phyloP scores from a whole-genome alignment of 1,140 invertebrate genomes.

The Nephila pilipes region DNA sequence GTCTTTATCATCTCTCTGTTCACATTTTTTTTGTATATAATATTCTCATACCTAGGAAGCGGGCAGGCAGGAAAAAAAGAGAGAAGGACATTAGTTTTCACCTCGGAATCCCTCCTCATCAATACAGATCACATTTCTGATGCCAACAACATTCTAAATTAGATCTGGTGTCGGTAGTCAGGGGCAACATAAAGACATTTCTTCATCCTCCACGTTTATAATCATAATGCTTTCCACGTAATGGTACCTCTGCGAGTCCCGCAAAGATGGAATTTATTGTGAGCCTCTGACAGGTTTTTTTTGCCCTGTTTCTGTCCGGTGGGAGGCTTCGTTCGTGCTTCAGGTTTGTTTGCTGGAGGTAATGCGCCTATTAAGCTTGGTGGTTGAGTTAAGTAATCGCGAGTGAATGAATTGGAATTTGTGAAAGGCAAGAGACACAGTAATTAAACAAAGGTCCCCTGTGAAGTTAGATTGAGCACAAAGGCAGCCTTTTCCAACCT shows the following conservation, averaged over 20 bases:
- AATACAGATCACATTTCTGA: conserved; percentile 38
- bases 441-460: too few species aligned
- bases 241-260: conserved; percentile 1
- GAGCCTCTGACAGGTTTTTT: background rate
- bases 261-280: background rate
- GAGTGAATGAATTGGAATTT: too few species aligned
- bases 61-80: background rate
- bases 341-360: background rate
- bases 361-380: too few species aligned
- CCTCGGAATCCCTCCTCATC: conserved; percentile 1
- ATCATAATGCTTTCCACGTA: conserved; percentile 27
- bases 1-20: too few species aligned
- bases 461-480: too few species aligned
- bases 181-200: conserved; percentile 19
- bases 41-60: background rate
- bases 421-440: too few species aligned
- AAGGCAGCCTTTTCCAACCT: too few species aligned
- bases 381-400: too few species aligned
- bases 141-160: conserved; percentile 11
- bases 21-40: background rate
- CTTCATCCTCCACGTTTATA: conserved; percentile 5
- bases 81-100: background rate
- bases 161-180: background rate
- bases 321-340: background rate
- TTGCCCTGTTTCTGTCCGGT: background rate